phyloP scores from a whole-genome alignment of 2,797 vertebrate genomes.

The Smutsia gigantea region DNA sequence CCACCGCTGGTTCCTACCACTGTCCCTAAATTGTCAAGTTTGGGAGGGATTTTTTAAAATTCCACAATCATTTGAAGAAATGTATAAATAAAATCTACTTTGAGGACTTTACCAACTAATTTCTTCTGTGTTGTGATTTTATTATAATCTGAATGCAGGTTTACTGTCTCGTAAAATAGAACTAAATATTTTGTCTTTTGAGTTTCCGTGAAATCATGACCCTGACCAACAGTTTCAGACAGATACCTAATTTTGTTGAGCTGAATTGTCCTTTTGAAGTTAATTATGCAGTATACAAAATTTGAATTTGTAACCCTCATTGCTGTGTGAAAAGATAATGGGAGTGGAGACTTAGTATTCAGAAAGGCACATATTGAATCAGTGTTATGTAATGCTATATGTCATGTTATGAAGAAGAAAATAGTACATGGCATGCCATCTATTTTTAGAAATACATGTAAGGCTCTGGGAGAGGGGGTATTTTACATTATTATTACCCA shows the following conservation, averaged over 20 bases:
- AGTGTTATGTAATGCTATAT: neutral
- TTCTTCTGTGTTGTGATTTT: conserved; percentile 68
- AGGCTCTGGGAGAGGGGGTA: neutral
- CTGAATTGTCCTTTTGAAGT: conserved; percentile 36
- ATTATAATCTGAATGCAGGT: neutral
- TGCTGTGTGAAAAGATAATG: neutral
- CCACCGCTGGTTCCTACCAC: conserved; percentile 15
- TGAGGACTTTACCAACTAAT: conserved; percentile 77
- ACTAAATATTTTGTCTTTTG: conserved; percentile 38
- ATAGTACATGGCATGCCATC: neutral
- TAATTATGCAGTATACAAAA: neutral
- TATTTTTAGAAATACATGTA: neutral
- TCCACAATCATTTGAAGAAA: conserved; percentile 77
- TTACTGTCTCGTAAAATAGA: neutral
- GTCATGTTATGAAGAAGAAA: neutral
- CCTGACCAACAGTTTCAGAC: neutral
- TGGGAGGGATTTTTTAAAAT: conserved; percentile 70
- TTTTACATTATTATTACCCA: neutral
- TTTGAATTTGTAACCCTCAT: neutral
- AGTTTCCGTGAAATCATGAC: neutral
- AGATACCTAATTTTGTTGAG: neutral
- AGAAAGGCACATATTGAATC: neutral
- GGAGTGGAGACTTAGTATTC: neutral
- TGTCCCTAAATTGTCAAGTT: conserved; percentile 51
- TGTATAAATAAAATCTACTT: conserved; percentile 84